Evolutionary conservation across 2,888 invertebrate genomes (phyloP), one percentile per base, ranked within the genome.

Genomic region (Dasypolia templi): DNA sequence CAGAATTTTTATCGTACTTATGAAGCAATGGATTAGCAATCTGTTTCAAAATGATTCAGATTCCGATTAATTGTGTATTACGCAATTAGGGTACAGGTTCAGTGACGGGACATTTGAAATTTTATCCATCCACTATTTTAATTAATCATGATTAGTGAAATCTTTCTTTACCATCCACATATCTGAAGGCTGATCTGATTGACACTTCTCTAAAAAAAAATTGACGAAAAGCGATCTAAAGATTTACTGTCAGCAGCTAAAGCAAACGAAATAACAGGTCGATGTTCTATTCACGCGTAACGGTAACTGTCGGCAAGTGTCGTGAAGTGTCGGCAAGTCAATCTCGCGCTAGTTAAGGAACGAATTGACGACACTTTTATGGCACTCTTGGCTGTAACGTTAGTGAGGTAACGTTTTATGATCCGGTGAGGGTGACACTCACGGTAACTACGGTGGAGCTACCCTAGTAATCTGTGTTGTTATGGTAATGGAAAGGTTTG

Each of bases 311-410:
- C 79, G 53, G 7, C 3, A 53, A 69, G 9, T 17, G 46, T 74
- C 81, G 75, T 22, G 5, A 70, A 62, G 19, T 61, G 49, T 65
- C 75, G 75, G 64, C 65, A 72, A 92, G 89, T 91, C 92, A 93
- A 94, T 94, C 93, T 92, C 88, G 76, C 69, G 81, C 83, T 81
- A 89, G 92, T 93, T 93, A 93, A 92, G 92, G 87, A 91, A 92
- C 89, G 91, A 90, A 92, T 93, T 89, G 92, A 89, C 90, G 91
- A 89, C 90, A 88, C 80, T 89, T 95, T 95, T 95, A 95, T 88
- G 93, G 91, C 76, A 86, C 86, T 90, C 90, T 94, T 92, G 86
- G 77, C 87, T 49, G 89, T 89, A 91, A 92, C 91, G 91, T 92
- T 91, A 91, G 91, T 87, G 89, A 93, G 92, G 93, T 87, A 84